Evolutionary conservation across 2,113 vertebrate species (phyloP).

Genomic region (Channa maculata): DNA sequence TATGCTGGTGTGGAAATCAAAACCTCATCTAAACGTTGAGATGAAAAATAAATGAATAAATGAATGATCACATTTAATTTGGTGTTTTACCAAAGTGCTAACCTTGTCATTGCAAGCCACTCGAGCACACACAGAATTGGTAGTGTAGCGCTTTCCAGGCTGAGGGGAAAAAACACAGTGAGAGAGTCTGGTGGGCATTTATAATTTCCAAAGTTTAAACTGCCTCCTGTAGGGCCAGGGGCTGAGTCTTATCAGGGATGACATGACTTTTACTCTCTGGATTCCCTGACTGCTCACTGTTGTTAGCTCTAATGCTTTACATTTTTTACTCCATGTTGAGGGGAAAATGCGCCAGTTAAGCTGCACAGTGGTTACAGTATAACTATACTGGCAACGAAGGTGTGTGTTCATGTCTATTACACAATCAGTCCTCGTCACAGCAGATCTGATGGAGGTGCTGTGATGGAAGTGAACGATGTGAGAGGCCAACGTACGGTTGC

Average conservation of each 20-base stretch:
- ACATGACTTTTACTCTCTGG: conserved; percentile 58
- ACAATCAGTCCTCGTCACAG: conserved; percentile 41
- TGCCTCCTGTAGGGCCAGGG: conserved; percentile 56
- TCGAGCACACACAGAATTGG: conserved; percentile 52
- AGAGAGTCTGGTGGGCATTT: conserved; percentile 61
- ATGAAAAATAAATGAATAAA: conserved; percentile 57
- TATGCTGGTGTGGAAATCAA: conserved; percentile 6
- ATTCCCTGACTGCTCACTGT: conserved; percentile 54
- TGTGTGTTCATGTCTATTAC: conserved; percentile 42
- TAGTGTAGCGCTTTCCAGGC: conserved; percentile 28
- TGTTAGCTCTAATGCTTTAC: conserved; percentile 58
- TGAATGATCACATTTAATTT: conserved; percentile 62
- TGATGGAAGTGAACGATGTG: conserved; percentile 45
- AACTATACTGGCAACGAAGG: conserved; percentile 26
- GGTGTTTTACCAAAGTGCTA: conserved; percentile 55
- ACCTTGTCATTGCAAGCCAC: conserved; percentile 41
- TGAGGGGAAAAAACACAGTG: conserved; percentile 41
- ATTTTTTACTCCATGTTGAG: conserved; percentile 16
- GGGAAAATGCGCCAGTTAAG: conserved; percentile 23
- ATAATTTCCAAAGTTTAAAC: conserved; percentile 69
- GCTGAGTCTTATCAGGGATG: conserved; percentile 72
- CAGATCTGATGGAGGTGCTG: conserved; percentile 47
- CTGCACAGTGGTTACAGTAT: conserved; percentile 29
- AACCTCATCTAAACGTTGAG: conserved; percentile 8
- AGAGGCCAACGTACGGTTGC: conserved; percentile 40